phyloP scores from a whole-genome alignment of 2,113 vertebrate species.

The Onychostruthus taczanowskii region DNA sequence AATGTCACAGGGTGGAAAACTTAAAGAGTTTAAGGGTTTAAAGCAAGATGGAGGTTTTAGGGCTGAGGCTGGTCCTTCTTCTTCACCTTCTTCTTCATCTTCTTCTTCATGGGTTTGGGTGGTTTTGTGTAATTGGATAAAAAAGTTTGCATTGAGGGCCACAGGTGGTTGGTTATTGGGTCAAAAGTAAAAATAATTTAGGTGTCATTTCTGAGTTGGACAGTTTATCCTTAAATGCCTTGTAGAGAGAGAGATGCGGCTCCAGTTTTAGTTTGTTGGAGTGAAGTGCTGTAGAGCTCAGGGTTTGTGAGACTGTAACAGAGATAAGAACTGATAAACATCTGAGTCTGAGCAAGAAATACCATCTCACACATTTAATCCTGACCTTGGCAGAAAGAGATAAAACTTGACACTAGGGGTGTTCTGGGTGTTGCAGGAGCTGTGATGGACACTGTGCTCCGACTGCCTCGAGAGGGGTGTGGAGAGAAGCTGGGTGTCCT shows the following conservation, averaged over 20 bases:
- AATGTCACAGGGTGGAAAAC: neutral
- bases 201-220: neutral
- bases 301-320: neutral
- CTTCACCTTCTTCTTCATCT: neutral
- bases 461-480: fast-evolving
- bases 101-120: neutral
- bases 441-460: fast-evolving
- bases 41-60: neutral
- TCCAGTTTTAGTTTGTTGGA: neutral
- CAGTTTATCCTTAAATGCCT: neutral
- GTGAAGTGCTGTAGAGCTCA: neutral
- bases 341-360: neutral
- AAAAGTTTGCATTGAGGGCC: neutral
- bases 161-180: neutral
- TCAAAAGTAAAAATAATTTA: neutral
- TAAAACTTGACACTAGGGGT: fast-evolving
- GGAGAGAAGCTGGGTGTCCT: neutral
- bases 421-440: fast-evolving
- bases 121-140: neutral
- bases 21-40: neutral
- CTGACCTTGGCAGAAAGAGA: neutral
- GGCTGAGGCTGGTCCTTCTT: neutral
- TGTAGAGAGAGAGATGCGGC: neutral
- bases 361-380: neutral
- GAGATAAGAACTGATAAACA: neutral